Conservation (phyloP, 2,113 vertebrate species). For the Uropsilus gracilis region DNA sequence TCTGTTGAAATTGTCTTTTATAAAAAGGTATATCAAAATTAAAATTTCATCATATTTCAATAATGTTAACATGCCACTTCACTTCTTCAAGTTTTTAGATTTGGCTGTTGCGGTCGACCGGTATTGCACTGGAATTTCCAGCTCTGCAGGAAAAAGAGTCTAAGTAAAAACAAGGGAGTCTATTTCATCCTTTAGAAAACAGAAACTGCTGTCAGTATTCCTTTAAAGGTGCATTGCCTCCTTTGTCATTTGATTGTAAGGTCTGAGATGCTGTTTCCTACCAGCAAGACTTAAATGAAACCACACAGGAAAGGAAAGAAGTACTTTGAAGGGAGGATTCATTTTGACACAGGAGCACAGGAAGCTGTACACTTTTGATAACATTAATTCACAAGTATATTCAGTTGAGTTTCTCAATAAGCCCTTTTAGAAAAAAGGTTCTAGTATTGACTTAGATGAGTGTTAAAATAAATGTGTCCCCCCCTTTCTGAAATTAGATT, state of each 20-base stretch:
- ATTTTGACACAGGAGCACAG: slow-evolving; percentile 7
- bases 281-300: neutral
- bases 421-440: slow-evolving; percentile 21
- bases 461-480: slow-evolving; percentile 68
- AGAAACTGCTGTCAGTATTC: slow-evolving; percentile 46
- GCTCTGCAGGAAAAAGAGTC: neutral
- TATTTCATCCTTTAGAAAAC: slow-evolving; percentile 52
- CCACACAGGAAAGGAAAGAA: neutral
- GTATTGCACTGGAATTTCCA: slow-evolving; percentile 1
- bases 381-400: slow-evolving; percentile 67
- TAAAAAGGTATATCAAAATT: neutral
- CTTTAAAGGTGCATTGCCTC: slow-evolving; percentile 38
- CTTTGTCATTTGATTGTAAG: slow-evolving; percentile 45
- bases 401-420: slow-evolving; percentile 62
- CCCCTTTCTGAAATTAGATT: slow-evolving; percentile 70
- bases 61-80: neutral
- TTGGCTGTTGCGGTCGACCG: neutral
- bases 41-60: neutral
- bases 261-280: slow-evolving; percentile 25
- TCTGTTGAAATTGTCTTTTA: neutral
- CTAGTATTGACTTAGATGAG: slow-evolving; percentile 52
- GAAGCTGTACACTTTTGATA: slow-evolving; percentile 42
- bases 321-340: neutral
- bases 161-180: slow-evolving; percentile 53
- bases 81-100: neutral